These are phyloP conservation scores for Echiichthys vipera DNA, from an alignment of 2,797 vertebrate genomes.

Conservation along the genomic window DNA sequence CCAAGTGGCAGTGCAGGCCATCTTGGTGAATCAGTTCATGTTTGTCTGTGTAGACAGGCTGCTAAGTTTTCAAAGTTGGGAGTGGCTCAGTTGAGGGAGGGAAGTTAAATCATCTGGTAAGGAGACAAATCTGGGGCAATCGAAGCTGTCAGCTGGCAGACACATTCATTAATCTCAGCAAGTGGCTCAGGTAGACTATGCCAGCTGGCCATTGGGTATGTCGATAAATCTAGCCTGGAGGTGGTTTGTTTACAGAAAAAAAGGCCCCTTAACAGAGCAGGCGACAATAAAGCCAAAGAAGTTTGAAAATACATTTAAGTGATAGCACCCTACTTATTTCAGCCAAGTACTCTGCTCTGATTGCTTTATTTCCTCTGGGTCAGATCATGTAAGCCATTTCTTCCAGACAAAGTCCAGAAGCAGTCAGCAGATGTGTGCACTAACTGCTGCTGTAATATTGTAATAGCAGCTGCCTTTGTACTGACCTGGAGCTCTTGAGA, in stretches of 20 bases:
- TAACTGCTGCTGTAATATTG: conserved; percentile 1
- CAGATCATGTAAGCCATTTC: conserved; percentile 30
- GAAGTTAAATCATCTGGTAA: conserved; percentile 74
- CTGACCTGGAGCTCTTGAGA: conserved; percentile 95
- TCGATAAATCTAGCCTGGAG: conserved; percentile 79
- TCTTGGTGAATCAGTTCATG: conserved; percentile 1
- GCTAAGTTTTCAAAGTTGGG: conserved; percentile 60
- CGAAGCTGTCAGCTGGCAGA: conserved; percentile 77
- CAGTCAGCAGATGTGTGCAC: background rate
- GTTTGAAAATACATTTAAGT: conserved; percentile 42
- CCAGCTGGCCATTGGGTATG: conserved; percentile 76
- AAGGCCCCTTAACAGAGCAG: conserved; percentile 56
- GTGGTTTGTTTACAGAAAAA: conserved; percentile 51
- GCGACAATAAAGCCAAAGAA: conserved; percentile 62
- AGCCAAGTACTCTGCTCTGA: conserved; percentile 26
- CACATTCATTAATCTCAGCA: conserved; percentile 78
- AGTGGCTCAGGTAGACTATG: conserved; percentile 65
- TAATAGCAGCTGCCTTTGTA: conserved; percentile 38
- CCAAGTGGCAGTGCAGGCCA: background rate
- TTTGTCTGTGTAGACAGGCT: conserved; percentile 13
- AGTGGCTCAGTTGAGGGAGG: conserved; percentile 48
- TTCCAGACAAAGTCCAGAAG: conserved; percentile 3
- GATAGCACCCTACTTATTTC: conserved; percentile 18
- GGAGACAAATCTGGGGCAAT: conserved; percentile 79
- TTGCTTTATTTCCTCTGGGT: conserved; percentile 40